Evolutionary conservation across 2,797 vertebrate species (phyloP).

Genomic region (Channallabes apus): DNA sequence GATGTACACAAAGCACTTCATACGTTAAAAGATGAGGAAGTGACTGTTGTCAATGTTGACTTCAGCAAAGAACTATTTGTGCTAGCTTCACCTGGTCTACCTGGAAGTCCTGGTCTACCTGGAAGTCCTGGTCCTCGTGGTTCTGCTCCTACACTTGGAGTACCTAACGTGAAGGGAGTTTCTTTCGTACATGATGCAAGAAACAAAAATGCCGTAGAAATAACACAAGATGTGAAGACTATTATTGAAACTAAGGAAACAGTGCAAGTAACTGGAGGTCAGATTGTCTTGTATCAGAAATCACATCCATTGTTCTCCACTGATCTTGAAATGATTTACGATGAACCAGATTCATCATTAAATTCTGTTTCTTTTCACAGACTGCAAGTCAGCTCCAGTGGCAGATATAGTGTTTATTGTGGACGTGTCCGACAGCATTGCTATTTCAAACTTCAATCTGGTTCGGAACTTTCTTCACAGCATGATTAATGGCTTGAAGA

Average conservation of each 20-base stretch:
- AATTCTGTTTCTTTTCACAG: slow-evolving; percentile 60
- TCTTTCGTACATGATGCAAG: slow-evolving; percentile 51
- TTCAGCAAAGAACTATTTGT: slow-evolving; percentile 41
- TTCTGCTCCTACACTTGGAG: neutral
- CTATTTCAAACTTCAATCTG: slow-evolving; percentile 69
- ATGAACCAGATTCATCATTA: neutral
- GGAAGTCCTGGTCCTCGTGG: too few relatives aligned
- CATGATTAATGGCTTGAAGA: slow-evolving; percentile 69
- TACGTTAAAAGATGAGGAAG: slow-evolving; percentile 66
- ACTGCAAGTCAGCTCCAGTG: slow-evolving; percentile 69
- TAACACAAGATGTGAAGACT: slow-evolving; percentile 52
- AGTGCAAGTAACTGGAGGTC: slow-evolving; percentile 57
- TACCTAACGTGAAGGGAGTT: neutral
- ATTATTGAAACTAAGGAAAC: slow-evolving; percentile 56
- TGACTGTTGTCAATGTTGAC: slow-evolving; percentile 71
- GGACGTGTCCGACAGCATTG: slow-evolving; percentile 75
- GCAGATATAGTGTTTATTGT: slow-evolving; percentile 83
- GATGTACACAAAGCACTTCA: slow-evolving; percentile 51
- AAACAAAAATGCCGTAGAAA: slow-evolving; percentile 5
- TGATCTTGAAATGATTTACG: neutral
- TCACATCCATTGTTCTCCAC: neutral
- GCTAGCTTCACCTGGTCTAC: neutral
- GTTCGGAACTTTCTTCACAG: slow-evolving; percentile 75
- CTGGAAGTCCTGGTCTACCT: neutral
- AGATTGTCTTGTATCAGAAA: slow-evolving; percentile 30